Conservation (phyloP, 2,797 vertebrate species). For the Aeoliscus strigatus region DNA sequence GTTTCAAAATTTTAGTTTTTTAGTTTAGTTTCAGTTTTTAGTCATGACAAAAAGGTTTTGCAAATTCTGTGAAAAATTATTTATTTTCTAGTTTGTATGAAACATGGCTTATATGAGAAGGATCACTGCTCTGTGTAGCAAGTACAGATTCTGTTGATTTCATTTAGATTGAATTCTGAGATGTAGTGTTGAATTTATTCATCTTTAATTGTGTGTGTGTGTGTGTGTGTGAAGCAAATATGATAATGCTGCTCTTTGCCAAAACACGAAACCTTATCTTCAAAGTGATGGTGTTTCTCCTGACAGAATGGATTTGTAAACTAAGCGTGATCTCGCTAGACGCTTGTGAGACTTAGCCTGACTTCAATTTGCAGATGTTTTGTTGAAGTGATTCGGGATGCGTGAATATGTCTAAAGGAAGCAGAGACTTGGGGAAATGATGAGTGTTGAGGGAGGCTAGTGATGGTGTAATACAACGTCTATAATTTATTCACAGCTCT, state of each 20-base stretch:
- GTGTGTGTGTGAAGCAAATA: conserved; percentile 4
- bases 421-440: conserved; percentile 30
- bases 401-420: conserved; percentile 21
- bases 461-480: conserved; percentile 58
- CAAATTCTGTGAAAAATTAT: neutral
- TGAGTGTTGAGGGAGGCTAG: conserved; percentile 39
- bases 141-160: too few species aligned
- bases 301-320: conserved; percentile 31
- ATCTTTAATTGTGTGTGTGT: too few species aligned
- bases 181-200: neutral
- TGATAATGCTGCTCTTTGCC: conserved; percentile 4
- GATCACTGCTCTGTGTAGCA: too few species aligned
- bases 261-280: conserved; percentile 15
- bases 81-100: too few species aligned
- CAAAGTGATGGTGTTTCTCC: conserved; percentile 13
- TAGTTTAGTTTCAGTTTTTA: neutral
- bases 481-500: conserved; percentile 65
- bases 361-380: conserved; percentile 32
- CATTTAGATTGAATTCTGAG: neutral
- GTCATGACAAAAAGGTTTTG: neutral
- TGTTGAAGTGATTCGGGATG: conserved; percentile 18
- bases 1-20: too few species aligned
- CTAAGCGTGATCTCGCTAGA: conserved; percentile 23
- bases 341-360: conserved; percentile 7
- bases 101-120: too few species aligned